Percentiles rank a stretch among this genome's conserved stretches.
Conservation (phyloP, 1,140 invertebrate species). For the Phthorimaea operculella region DNA sequence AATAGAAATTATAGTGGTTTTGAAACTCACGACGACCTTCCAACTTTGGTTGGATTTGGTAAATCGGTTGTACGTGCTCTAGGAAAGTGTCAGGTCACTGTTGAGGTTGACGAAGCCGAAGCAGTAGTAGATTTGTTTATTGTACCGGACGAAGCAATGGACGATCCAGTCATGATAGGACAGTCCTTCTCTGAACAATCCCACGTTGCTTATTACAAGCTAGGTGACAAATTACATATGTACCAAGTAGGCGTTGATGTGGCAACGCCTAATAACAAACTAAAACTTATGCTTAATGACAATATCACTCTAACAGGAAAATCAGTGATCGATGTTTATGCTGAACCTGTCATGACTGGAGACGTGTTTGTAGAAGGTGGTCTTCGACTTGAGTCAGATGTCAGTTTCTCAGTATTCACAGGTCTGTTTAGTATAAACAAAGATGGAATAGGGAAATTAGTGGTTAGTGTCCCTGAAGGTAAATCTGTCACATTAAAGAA, state of each 20-base stretch:
- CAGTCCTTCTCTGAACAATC: slow-evolving; percentile 11
- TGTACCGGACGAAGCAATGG: background rate
- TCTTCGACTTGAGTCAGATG: background rate
- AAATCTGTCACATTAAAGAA: background rate
- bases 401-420: background rate
- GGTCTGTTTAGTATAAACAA: slow-evolving; percentile 5
- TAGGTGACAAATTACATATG: slow-evolving; percentile 6
- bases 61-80: slow-evolving; percentile 3
- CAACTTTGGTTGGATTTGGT: slow-evolving; percentile 10
- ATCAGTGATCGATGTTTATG: background rate
- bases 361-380: slow-evolving; percentile 9
- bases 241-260: background rate
- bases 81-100: slow-evolving; percentile 1
- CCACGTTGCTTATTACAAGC: slow-evolving; percentile 9
- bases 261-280: background rate
- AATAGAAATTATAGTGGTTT: slow-evolving; percentile 2
- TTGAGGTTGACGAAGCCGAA: background rate
- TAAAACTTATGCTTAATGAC: background rate
- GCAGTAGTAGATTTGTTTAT: slow-evolving; percentile 9
- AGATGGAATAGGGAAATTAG: slow-evolving; percentile 2
- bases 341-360: background rate
- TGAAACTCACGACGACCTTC: slow-evolving; percentile 3
- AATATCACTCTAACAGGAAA: background rate
- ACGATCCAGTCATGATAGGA: slow-evolving; percentile 6
- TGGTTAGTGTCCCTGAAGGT: background rate